These are phyloP conservation scores for Anoplopoma fimbria DNA, from an alignment of 2,113 vertebrate species.

Conservation along the genomic window DNA sequence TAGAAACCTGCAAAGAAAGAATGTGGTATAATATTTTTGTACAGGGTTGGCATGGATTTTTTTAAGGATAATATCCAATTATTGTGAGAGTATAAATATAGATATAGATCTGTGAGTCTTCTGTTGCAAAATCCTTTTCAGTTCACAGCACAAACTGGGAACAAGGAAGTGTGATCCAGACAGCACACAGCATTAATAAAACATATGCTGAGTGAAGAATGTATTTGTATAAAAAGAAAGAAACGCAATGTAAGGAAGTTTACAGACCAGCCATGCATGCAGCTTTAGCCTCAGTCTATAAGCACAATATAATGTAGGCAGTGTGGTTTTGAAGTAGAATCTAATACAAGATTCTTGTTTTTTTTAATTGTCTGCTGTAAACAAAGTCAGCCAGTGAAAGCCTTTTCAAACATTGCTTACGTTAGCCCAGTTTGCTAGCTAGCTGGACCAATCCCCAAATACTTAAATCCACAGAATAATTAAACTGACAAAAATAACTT, in stretches of 20 bases:
- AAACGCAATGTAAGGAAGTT: not conserved
- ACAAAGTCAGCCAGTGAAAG: not conserved
- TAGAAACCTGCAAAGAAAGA: not conserved
- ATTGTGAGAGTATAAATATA: not conserved
- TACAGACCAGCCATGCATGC: not conserved
- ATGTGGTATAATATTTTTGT: slow-evolving; percentile 17
- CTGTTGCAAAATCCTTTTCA: slow-evolving; percentile 13
- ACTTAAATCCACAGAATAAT: slow-evolving; percentile 1
- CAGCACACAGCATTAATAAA: not conserved
- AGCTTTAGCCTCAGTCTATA: not conserved
- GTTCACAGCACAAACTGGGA: slow-evolving; percentile 10
- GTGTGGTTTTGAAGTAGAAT: not conserved
- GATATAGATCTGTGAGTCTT: slow-evolving; percentile 11
- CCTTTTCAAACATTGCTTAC: not conserved
- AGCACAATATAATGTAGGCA: not conserved
- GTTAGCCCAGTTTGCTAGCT: not conserved
- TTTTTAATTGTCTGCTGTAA: not conserved
- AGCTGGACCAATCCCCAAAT: not conserved
- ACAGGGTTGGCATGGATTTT: not conserved
- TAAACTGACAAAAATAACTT: slow-evolving; percentile 17
- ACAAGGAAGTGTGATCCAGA: slow-evolving; percentile 16
- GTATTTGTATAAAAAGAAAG: not conserved
- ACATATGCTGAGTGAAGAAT: slow-evolving; percentile 6
- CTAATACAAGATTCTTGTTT: not conserved
- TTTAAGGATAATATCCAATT: not conserved